Base-by-base conservation (phyloP, 2,113 vertebrate species). In the Myrmecophaga tridactyla region DNA sequence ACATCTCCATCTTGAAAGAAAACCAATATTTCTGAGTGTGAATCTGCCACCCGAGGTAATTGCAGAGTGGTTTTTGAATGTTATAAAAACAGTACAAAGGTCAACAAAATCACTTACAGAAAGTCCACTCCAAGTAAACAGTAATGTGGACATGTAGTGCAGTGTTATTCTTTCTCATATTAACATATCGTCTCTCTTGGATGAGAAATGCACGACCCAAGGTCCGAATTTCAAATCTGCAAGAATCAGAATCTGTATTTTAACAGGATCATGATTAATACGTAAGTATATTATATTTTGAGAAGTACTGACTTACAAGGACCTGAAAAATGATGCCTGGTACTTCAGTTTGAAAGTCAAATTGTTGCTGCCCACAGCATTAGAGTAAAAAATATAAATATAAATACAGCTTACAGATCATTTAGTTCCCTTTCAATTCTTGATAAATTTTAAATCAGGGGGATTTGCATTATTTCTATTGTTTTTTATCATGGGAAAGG, bases 321-420 rank as follows among this genome's bases (percentile, higher is more conserved):
- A 87, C 39, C 43, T 60, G 31, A 84, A 75, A 92, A 92, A 46
- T 46, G 11, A 17, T 62, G n/a, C 25, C 27, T 93, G 7, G 1
- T 53, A 51, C 86, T 90, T 90, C n/a, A 21, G 8, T 82, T 95
- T 85, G 31, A 75, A 80, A 95, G 36, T 46, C 25, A 53, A 72
- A 75, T 69, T 62, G 39, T 62, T 70, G 39, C 41, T 80, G 31
- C 41, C 1, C 20, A 5, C 73, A 3, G 11, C 60, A 90, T 1
- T 23, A 92, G 36, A 89, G 51, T 12, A 92, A 43, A 85, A 63
- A 63, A 39, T 70, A 21, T 39, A 87, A 92, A 81, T 34, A 72
- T 63, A 92, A 93, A 80, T 17, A 65, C 0, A 80, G 20, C n/a
- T 89, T 89, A 25, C 3, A 92, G 27, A 69, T 95, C 39, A 77